Evolutionary conservation across 2,797 vertebrate genomes (phyloP).

Genomic region (Lepilemur septentrionalis): DNA sequence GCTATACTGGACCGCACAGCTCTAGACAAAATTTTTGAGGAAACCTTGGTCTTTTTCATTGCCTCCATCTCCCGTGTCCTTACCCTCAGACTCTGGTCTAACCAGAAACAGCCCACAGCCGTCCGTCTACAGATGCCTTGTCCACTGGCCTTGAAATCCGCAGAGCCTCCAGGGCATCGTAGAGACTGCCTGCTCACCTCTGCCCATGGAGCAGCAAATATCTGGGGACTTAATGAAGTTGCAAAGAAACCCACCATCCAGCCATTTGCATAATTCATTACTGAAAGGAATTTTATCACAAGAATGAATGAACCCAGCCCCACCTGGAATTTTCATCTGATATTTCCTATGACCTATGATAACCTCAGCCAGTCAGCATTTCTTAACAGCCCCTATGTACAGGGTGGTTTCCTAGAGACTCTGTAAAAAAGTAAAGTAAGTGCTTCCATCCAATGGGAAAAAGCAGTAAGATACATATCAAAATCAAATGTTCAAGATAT

Average conservation of each 20-base stretch:
- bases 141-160: background rate
- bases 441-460: background rate
- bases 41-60: background rate
- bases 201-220: background rate
- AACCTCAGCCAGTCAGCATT: background rate
- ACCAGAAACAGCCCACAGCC: background rate
- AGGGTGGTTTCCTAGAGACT: background rate
- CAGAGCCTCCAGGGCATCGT: background rate
- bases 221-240: background rate
- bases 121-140: background rate
- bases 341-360: background rate
- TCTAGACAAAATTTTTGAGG: background rate
- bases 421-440: background rate
- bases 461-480: background rate
- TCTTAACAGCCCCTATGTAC: background rate
- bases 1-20: background rate
- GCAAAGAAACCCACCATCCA: background rate
- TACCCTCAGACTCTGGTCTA: background rate
- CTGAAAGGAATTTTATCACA: constrained; percentile 42
- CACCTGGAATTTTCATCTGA: constrained; percentile 15
- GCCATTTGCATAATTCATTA: background rate
- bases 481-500: background rate
- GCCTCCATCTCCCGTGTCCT: background rate
- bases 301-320: background rate
- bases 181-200: background rate